A percentile compares a stretch with the other conserved stretches of the same genome.
phyloP scores from a whole-genome alignment of 1,140 invertebrate species.

The Sinonovacula constricta region DNA sequence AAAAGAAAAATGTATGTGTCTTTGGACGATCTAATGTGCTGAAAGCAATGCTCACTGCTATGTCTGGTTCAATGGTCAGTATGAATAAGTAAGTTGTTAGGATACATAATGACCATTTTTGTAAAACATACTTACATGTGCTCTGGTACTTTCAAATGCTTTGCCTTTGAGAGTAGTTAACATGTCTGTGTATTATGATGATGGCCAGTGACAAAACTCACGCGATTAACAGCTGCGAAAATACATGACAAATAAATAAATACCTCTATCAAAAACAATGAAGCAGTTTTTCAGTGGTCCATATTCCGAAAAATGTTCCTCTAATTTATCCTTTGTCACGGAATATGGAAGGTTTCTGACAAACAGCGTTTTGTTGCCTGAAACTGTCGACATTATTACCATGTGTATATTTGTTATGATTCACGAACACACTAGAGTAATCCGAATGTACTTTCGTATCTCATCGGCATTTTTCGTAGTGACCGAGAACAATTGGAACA shows the following conservation, averaged over 20 bases:
- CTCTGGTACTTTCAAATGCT: neutral
- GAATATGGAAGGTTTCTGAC: conserved; percentile 65
- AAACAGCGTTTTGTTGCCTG: conserved; percentile 61
- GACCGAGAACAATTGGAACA: too few relatives aligned
- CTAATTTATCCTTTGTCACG: conserved; percentile 59
- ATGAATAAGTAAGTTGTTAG: neutral
- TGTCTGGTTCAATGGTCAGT: neutral
- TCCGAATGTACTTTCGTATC: neutral
- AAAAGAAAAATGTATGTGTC: too few relatives aligned
- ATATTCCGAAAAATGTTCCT: conserved; percentile 59
- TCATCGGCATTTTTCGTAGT: too few relatives aligned
- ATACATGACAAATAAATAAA: neutral
- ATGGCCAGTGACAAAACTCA: neutral
- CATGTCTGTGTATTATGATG: neutral
- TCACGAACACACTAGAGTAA: neutral
- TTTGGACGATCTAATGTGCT: too few relatives aligned
- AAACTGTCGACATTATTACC: conserved; percentile 10
- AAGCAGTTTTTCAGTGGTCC: conserved; percentile 67
- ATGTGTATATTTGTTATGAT: neutral
- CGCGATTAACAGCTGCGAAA: conserved; percentile 11
- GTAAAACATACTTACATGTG: neutral
- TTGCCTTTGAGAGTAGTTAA: neutral
- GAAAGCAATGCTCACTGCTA: too few relatives aligned
- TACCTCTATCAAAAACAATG: conserved; percentile 68
- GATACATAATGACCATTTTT: neutral